A percentile compares a stretch with the other conserved stretches of the same genome.
phyloP scores from a whole-genome alignment of 2,797 vertebrate genomes.

The Lutjanus argentimaculatus region DNA sequence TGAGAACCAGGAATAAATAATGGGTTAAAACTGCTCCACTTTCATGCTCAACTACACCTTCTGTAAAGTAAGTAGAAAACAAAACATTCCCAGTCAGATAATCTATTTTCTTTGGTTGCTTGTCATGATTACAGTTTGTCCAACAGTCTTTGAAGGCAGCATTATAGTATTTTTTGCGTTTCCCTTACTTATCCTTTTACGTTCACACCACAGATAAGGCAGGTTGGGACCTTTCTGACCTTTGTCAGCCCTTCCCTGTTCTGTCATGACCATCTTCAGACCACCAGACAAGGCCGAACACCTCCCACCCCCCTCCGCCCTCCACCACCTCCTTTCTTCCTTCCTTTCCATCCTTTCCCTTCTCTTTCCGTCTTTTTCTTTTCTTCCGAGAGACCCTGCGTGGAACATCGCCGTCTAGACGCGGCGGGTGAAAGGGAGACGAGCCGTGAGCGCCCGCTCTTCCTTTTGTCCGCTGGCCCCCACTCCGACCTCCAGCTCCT shows the following conservation, averaged over 20 bases:
- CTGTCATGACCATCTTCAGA: slow-evolving; percentile 50
- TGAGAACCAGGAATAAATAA: neutral
- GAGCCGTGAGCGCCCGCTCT: slow-evolving; percentile 70
- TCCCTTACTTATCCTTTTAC: neutral
- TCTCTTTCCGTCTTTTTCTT: slow-evolving; percentile 35
- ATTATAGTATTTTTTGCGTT: neutral
- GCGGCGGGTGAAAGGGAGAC: slow-evolving; percentile 76
- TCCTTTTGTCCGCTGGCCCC: slow-evolving; percentile 80
- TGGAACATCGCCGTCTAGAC: slow-evolving; percentile 86
- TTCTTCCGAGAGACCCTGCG: slow-evolving; percentile 57
- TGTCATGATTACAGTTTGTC: neutral
- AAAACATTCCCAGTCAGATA: neutral
- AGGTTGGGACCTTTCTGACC: slow-evolving; percentile 54
- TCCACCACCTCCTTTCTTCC: slow-evolving; percentile 40
- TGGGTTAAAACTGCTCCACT: neutral
- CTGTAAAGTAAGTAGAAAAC: neutral
- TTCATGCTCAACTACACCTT: neutral
- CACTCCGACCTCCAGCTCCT: slow-evolving; percentile 73
- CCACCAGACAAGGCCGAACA: slow-evolving; percentile 43
- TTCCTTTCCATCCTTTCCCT: slow-evolving; percentile 21
- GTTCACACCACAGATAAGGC: slow-evolving; percentile 24
- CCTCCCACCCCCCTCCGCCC: slow-evolving; percentile 30
- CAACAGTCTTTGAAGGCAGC: slow-evolving; percentile 28
- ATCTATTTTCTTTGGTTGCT: neutral
- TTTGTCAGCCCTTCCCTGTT: slow-evolving; percentile 46